Percentiles rank a stretch among this genome's conserved stretches.
Conservation (phyloP, 1,140 invertebrate genomes). For the Colletes latitarsis region DNA sequence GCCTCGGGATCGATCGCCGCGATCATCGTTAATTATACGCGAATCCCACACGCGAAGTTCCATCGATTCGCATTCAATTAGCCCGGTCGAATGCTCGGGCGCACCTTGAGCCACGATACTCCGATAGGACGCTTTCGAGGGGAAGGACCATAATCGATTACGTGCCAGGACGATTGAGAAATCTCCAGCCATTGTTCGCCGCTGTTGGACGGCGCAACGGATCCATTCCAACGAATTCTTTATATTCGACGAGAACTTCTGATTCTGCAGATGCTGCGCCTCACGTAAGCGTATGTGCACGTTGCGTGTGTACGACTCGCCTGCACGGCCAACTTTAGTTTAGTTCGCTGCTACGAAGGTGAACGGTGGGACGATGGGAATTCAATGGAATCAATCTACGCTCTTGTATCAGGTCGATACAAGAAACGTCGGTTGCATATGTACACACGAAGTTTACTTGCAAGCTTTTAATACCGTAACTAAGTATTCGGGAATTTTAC, state of each 20-base stretch:
- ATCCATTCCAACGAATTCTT: constrained; percentile 41
- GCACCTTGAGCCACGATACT: constrained; percentile 57
- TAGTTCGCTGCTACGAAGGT: neutral
- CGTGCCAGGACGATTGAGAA: constrained; percentile 53
- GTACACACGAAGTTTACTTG: no score
- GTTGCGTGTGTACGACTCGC: no score
- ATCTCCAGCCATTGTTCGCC: constrained; percentile 48
- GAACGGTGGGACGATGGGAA: neutral
- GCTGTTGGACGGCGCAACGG: constrained; percentile 24
- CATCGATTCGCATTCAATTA: constrained; percentile 59
- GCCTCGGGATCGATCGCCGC: constrained; percentile 28
- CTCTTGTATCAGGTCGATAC: no score
- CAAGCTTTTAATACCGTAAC: no score
- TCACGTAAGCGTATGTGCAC: no score
- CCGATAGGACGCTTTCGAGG: constrained; percentile 38
- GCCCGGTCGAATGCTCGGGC: constrained; percentile 41
- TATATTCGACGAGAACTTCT: constrained; percentile 23
- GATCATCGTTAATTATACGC: constrained; percentile 61
- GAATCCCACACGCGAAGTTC: constrained; percentile 54
- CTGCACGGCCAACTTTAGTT: no score
- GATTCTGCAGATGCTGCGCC: constrained; percentile 26
- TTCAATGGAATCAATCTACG: constrained; percentile 3
- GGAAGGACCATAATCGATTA: constrained; percentile 53
- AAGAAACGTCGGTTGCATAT: no score
- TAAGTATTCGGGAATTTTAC: no score